phyloP scores from a whole-genome alignment of 1,140 invertebrate species.

The Drosophila ficusphila region DNA sequence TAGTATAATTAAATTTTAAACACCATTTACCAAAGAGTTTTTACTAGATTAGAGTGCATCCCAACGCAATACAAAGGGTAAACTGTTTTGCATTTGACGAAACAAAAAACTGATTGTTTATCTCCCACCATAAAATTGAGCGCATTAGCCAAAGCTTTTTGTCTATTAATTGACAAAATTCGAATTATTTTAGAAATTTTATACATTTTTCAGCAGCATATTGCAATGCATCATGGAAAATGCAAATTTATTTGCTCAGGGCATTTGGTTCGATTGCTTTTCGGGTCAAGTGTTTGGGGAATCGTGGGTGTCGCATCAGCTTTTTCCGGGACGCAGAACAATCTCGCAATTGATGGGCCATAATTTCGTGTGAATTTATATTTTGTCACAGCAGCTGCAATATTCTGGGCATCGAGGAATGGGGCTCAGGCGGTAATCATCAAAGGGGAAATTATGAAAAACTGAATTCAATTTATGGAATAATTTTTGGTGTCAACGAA shows the following conservation, averaged over 20 bases:
- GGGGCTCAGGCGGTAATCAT: constrained; percentile 13
- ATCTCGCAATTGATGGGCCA: constrained; percentile 8
- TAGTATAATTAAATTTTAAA: too few species aligned
- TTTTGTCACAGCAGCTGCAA: constrained; percentile 20
- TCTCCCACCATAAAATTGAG: constrained; percentile 14
- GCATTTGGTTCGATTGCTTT: constrained; percentile 34
- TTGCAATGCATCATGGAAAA: constrained; percentile 39
- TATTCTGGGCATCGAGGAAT: neutral
- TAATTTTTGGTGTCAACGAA: too few species aligned
- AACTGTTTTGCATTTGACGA: neutral
- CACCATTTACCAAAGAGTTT: too few species aligned
- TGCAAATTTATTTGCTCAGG: constrained; percentile 42
- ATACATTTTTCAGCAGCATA: constrained; percentile 9
- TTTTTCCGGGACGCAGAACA: neutral
- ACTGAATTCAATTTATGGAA: neutral
- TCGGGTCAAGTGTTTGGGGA: constrained; percentile 8
- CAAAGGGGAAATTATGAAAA: constrained; percentile 13
- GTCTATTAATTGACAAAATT: constrained; percentile 50
- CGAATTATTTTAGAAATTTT: constrained; percentile 31
- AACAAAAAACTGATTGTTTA: constrained; percentile 4
- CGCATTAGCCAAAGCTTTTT: constrained; percentile 25
- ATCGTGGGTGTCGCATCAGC: neutral
- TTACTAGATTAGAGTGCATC: too few species aligned
- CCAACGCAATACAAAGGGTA: neutral
- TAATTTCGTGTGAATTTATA: constrained; percentile 35